phyloP scores from a whole-genome alignment of 2,113 vertebrate genomes.

The Eretmochelys imbricata region DNA sequence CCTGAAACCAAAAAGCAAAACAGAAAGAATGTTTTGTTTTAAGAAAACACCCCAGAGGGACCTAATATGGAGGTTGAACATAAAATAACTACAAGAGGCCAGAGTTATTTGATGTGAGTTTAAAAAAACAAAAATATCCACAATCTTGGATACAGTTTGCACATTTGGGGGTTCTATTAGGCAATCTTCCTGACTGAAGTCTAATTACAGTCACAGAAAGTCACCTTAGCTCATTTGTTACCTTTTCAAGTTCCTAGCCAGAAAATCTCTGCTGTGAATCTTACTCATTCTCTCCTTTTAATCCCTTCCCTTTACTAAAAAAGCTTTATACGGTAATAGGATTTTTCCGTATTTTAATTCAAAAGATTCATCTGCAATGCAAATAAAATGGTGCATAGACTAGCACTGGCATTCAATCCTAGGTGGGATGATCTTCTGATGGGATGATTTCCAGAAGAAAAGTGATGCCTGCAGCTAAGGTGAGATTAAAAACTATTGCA shows the following conservation, averaged over 20 bases:
- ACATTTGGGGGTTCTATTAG: rapidly evolving
- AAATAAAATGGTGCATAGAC: not conserved
- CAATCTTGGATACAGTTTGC: not conserved
- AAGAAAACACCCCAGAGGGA: too few relatives aligned
- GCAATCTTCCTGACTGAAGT: not conserved
- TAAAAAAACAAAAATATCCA: not conserved
- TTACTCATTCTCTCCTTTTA: not conserved
- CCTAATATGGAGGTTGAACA: not conserved
- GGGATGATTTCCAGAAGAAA: not conserved
- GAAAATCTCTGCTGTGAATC: not conserved
- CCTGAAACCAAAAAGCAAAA: constrained; percentile 78
- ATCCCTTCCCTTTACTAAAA: not conserved
- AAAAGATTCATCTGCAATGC: not conserved
- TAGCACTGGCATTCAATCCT: not conserved
- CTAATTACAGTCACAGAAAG: not conserved
- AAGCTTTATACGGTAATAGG: not conserved
- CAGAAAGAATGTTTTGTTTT: not conserved
- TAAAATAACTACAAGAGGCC: not conserved
- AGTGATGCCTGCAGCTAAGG: not conserved
- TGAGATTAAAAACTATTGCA: not conserved
- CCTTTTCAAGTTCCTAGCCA: not conserved
- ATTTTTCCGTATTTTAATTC: not conserved
- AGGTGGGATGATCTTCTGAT: not conserved
- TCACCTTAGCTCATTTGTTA: not conserved
- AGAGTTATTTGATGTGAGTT: not conserved